Base-by-base conservation (phyloP, 2,797 vertebrate species). In the Enteromius argenteus region DNA sequence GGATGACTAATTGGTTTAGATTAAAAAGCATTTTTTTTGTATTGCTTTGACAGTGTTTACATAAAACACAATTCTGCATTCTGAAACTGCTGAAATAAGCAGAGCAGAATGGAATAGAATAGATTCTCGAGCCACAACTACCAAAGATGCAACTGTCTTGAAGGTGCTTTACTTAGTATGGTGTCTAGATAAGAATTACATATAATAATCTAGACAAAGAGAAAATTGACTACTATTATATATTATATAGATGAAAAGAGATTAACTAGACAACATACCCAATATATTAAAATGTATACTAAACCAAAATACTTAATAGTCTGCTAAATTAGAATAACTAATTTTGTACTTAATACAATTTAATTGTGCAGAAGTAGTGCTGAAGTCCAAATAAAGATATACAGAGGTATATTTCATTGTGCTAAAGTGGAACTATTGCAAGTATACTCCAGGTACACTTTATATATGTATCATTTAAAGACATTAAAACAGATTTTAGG, bases 1-100 rank as follows among this genome's bases (percentile, higher is more conserved):
- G 10, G 37, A 42, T 60, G 19, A 77, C 32, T 77, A 77, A 58
- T 60, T 60, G 74, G 8, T 39, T 35, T 77, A 42, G 51, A 60
- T 58, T 39, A 42, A 60, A 77, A 39, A 1, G 2, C 13, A 0
- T 19, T 39, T 39, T 76, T 76, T 76, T 76, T 77, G 74, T 56
- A 77, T 60, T 37, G 53, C 19, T 75, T 56, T 14, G 46, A 35
- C 49, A 4, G 11, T 53, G 10, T 75, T 75, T 75, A 75, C 32
- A 75, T n/a, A n/a, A 56, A 75, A 75, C 72, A n/a, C 17, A 8
- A n/a, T 37, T 30, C 2, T 35, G 72, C 19, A 75, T 37, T 75
- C 10, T 3, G 37, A 74, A 74, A 74, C 30, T 35, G 32, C 49
- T 56, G 32, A 75, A 37, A 19, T 56, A 35, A 56, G 72, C 51